Base-by-base conservation (phyloP, 2,888 invertebrate species). In the Criorhina ranunculi region DNA sequence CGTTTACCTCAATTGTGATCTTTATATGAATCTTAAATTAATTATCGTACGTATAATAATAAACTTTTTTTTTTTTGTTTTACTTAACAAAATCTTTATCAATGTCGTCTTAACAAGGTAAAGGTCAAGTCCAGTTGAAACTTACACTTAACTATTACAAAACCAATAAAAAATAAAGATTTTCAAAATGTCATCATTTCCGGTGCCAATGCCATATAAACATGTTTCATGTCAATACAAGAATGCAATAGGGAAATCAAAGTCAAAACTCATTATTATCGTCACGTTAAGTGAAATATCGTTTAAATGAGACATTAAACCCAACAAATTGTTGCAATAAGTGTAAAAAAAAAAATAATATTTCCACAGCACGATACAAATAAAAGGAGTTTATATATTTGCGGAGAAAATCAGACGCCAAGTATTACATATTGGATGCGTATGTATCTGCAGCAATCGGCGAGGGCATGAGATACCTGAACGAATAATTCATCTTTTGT, bases 401-500 rank as follows among this genome's bases (percentile, higher is more conserved):
- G n/a, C 12, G 37, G 49, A 11, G 24, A 49, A 64, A 64, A 64
- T 64, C 11, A 12, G 24, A 49, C 6, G 42, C 49, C 42, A 69
- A 44, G 44, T 69, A 19, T 69, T 55, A 69, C 67, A 44, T 42
- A 9, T 5, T 42, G 40, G 8, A 29, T 40, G 12, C 9, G 31
- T 11, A n/a, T 11, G 19, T 17, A 42, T 37, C 29, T 42, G 33
- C 46, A 46, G 33, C 46, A 46, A 19, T 53, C 53, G 0, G n/a
- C 4, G 15, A 17, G 17, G 0, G 12, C 8, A 46, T 46, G 53
- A 15, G 8, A 9, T 24, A 12, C 35, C 19, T 37, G 40, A 49
- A 40, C 37, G 49, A 37, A 49, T 59, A 12, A 59, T 49, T 69
- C 44, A 44, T 40, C 69, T 57, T 69, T 57, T 46, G 42, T 69